Base-by-base conservation (phyloP, 2,113 vertebrate species). In the Junco hyemalis region DNA sequence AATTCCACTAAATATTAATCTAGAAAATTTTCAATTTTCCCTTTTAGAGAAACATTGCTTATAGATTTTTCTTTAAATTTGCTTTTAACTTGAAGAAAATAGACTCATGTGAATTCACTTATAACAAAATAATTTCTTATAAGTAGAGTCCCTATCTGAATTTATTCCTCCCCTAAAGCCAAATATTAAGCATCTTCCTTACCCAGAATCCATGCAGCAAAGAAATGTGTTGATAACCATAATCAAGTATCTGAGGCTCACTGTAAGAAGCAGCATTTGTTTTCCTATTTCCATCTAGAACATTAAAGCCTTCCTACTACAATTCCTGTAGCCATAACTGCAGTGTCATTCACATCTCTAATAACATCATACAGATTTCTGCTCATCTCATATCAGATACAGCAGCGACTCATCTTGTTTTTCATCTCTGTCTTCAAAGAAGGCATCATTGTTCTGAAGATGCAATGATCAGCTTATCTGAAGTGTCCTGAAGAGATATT, bases 371-470 rank as follows among this genome's bases (percentile, higher is more conserved):
- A 78, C 54, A 87, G 65, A 84, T 91, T 91, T 89, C 86, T 91
- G 69, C 85, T 95, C 36, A 6, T 74, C 79, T 89, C 40, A 0
- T 69, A 82, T 92, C 88, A 85, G 79, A 93, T 81, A 33, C 4
- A 80, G 59, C 88, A 88, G 88, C 3, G 0, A 61, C 80, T 93
- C 91, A 84, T 96, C 63, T 86, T 87, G 68, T 29, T 96, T 94
- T 96, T 92, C 66, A 96, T 95, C 88, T 96, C 68, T 82, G 36
- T 69, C 94, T 96, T 96, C 94, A 97, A 94, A 97, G 93, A 72
- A 76, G 51, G 86, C 66, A 29, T 81, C 83, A 95, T 92, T 96
- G 92, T 95, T 93, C 82, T 60, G 73, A 89, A 81, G 80, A 94
- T 81, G 92, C 82, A 81, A 77, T 42, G 60, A 96, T 83, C 12